Evolutionary conservation across 2,797 vertebrate genomes (phyloP), one percentile per base, ranked within the genome.

Genomic region (Pogonophryne albipinna): DNA sequence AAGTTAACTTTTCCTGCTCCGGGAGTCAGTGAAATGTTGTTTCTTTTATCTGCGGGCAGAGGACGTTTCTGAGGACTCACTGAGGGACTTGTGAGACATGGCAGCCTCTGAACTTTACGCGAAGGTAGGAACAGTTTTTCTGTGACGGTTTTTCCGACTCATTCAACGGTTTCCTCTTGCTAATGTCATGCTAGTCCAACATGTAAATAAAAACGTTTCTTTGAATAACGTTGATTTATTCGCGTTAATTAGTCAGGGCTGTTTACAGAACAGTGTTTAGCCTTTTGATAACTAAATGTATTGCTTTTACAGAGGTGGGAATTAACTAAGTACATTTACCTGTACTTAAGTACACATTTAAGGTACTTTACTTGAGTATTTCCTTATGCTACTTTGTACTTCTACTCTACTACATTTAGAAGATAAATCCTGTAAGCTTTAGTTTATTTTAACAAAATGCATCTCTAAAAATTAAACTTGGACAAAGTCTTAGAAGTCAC

Each of bases 21-120:
- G 15, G 10, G 42, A 66, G 41, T 49, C 16, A 16, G 0, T 14
- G 23, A 42, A 46, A 85, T 82, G 69, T 44, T 34, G 3, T 10
- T 8, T 7, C 9, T 11, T 41, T 1, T 67, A 1, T 66, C 50
- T 19, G 65, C 11, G 9, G 71, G 6, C 47, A 57, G 46, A 58
- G 49, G 9, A 27, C 8, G 4, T 74, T 76, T 57, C 4, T 68
- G 34, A 59, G 17, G n/a, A 11, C 12, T 60, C 44, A 3, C 10
- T 34, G 34, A 76, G 56, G 19, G 34, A 59, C 12, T 15, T 60
- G 8, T 19, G 7, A 65, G 76, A 63, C 88, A 97, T 97, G 96
- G 96, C 96, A 81, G 93, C 87, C 17, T 67, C 72, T 47, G 92
- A 92, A 82, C 93, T 92, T 69, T 93, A 93, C 80, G 76, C 87